Conservation (phyloP, 2,888 invertebrate species). For the Aplocera efformata region DNA sequence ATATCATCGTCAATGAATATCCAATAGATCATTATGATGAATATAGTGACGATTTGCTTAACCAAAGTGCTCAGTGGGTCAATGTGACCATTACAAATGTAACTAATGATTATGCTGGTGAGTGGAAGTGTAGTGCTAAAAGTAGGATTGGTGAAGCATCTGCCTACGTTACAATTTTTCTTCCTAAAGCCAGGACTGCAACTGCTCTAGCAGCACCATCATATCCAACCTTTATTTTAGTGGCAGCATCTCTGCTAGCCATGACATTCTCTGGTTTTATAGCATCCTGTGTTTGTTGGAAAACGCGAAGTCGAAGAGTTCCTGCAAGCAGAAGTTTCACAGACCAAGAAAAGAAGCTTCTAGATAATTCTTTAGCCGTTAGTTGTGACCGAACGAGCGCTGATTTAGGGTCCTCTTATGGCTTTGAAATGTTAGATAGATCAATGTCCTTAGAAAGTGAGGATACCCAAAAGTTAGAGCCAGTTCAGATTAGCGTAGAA, state of each 20-base stretch:
- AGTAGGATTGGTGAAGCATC: constrained; percentile 83
- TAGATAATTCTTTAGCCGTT: constrained; percentile 85
- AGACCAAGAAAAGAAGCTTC: constrained; percentile 92
- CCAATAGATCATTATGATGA: constrained; percentile 55
- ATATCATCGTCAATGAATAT: constrained; percentile 54
- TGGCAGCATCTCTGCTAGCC: constrained; percentile 85
- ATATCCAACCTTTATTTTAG: constrained; percentile 85
- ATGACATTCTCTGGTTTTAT: constrained; percentile 82
- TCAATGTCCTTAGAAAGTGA: constrained; percentile 76
- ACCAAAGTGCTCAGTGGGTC: constrained; percentile 84
- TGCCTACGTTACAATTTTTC: constrained; percentile 79
- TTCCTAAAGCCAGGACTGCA: constrained; percentile 83
- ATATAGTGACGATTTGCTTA: constrained; percentile 61
- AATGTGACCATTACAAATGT: constrained; percentile 91
- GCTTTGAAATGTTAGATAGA: constrained; percentile 75
- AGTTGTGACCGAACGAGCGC: constrained; percentile 85
- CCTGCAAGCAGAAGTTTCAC: constrained; percentile 86
- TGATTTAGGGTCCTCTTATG: constrained; percentile 78
- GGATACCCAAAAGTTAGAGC: constrained; percentile 73
- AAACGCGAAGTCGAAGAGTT: constrained; percentile 88
- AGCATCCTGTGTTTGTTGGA: constrained; percentile 74
- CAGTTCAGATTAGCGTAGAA: constrained; percentile 82
- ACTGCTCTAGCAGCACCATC: constrained; percentile 87
- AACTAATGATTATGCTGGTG: constrained; percentile 89
- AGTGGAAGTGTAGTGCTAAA: constrained; percentile 90